These are phyloP conservation scores for Dromas ardeola DNA, from an alignment of 2,113 vertebrate genomes.

Conservation along the genomic window DNA sequence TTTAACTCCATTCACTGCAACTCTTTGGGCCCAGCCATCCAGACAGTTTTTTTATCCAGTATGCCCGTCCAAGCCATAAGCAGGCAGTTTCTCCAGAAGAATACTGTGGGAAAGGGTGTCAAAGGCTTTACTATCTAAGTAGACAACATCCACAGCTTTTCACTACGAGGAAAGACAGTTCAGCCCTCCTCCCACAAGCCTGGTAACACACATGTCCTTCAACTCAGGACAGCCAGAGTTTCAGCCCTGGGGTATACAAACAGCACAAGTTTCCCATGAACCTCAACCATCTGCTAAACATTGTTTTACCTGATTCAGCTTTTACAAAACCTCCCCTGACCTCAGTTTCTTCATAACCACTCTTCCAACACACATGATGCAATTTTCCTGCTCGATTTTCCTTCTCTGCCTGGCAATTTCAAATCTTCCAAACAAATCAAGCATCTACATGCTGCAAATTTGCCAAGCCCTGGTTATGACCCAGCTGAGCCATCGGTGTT, in stretches of 20 bases:
- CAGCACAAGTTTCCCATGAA: not conserved
- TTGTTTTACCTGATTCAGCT: not conserved
- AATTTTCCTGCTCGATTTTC: not conserved
- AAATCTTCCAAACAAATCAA: not conserved
- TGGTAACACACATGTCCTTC: not conserved
- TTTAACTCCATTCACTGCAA: not conserved
- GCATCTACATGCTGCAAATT: not conserved
- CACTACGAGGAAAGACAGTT: not conserved
- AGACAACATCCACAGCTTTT: not conserved
- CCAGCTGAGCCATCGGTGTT: not conserved
- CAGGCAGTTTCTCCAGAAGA: not conserved
- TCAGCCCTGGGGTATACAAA: not conserved
- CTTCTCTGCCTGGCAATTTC: not conserved
- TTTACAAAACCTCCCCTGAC: not conserved
- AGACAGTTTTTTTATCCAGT: not conserved
- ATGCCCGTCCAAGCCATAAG: not conserved
- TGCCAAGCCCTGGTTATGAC: not conserved
- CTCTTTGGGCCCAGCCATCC: not conserved
- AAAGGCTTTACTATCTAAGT: not conserved
- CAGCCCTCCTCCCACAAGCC: not conserved
- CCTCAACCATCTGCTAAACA: not conserved
- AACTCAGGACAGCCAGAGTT: not conserved
- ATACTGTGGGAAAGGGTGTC: not conserved
- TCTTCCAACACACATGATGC: not conserved
- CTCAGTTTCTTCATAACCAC: not conserved